Base-by-base conservation (phyloP, 1,140 invertebrate species). In the Pygmarrhopalites habei region DNA sequence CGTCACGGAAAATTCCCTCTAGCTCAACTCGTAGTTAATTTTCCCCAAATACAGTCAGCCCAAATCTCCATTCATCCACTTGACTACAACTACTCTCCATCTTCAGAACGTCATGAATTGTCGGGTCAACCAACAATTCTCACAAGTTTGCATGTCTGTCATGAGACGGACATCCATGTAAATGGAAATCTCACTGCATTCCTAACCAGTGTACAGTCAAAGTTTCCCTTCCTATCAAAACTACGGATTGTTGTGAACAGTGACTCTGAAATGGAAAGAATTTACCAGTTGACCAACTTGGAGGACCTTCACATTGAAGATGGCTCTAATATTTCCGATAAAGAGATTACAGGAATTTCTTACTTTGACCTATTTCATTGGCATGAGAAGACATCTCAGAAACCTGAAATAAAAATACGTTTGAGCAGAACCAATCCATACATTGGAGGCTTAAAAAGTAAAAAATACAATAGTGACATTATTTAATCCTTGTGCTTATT, bases 271-370 rank as follows among this genome's bases (percentile, higher is more conserved):
- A 14, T 49, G 46, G 46, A 49, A 21, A 49, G 12, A 49, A 15
- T 49, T 19, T 15, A 49, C 12, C 7, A 49, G 7, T 49, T 49
- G 14, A 14, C 7, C 23, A 49, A 49, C 23, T 19, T 49, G 5
- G 19, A 49, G 23, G 46, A 49, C 7, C 46, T 49, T 7, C 46
- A 49, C 46, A 49, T 49, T 49, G 46, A 49, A 15, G 46, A 49
- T 5, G 46, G 46, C 7, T 49, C 46, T 19, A 23, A 7, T 7
- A 21, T 49, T 7, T 49, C 14, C 7, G 46, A 49, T 49, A 5
- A 49, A 19, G 46, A 49, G 7, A 5, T 49, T 19, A 49, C 46
- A 15, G 46, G 46, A 12, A 49, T 49, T 19, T 49, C 46, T 7
- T 14, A 12, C 14, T 12, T 15, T 14, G 7, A 14, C 10, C 46